A percentile compares a stretch with the other conserved stretches of the same genome.
Conservation (phyloP, 2,113 vertebrate genomes). For the Clupea harengus region DNA sequence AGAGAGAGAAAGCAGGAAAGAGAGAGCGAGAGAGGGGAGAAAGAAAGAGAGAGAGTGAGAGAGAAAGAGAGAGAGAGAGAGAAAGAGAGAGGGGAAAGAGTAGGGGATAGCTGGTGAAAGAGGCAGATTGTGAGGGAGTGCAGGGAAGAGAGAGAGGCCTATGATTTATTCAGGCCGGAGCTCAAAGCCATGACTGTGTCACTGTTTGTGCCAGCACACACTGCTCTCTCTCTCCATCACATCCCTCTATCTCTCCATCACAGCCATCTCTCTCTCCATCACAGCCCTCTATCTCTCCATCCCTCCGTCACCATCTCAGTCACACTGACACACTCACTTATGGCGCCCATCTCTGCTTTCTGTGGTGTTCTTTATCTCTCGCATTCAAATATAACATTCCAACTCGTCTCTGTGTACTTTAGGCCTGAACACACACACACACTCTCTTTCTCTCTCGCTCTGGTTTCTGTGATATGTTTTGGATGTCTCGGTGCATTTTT, state of each 20-base stretch:
- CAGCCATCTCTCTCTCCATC: not conserved
- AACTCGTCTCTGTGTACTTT: too few species aligned
- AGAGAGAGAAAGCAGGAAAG: not conserved
- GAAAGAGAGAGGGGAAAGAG: not conserved
- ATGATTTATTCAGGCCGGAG: slow-evolving; percentile 54
- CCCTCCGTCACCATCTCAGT: not conserved
- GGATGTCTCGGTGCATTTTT: too few species aligned
- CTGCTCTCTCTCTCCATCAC: not conserved
- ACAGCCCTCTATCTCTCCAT: not conserved
- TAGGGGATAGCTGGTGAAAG: slow-evolving; percentile 26
- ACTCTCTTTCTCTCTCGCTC: not conserved
- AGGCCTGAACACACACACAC: too few species aligned
- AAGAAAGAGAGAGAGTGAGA: slow-evolving; percentile 7
- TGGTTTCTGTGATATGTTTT: not conserved
- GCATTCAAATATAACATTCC: too few species aligned
- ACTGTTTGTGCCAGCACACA: slow-evolving; percentile 22
- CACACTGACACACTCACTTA: not conserved
- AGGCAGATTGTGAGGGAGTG: slow-evolving; percentile 29
- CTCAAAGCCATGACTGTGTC: slow-evolving; percentile 32
- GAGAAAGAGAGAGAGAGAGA: slow-evolving; percentile 19
- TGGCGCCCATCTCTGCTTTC: not conserved
- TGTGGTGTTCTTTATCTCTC: not conserved
- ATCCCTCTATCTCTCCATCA: slow-evolving; percentile 14
- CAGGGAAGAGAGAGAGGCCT: slow-evolving; percentile 24
- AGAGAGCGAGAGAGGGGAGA: slow-evolving; percentile 7